Evolutionary conservation across 2,797 vertebrate genomes (phyloP), one percentile per base, ranked within the genome.

Genomic region (Prunella strophiata): DNA sequence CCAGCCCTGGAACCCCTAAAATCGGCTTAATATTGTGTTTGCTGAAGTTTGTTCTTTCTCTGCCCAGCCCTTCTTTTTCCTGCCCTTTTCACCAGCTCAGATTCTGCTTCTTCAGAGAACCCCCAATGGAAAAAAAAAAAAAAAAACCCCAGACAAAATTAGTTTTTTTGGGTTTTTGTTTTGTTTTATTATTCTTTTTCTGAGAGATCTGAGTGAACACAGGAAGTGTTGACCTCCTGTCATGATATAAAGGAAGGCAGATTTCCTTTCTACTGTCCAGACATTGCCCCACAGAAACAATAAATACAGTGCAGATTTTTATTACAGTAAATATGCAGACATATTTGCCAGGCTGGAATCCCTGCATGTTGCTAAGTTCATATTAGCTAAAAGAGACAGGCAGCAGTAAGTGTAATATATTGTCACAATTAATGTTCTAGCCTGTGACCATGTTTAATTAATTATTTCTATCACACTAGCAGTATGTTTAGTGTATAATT

Each of bases 401-500:
- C 62, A 90, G 52, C 45, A 82, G 70, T 84, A 90, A 94, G 83
- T 54, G 62, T 93, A 93, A 90, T 90, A 67, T 92, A 93, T 79
- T 84, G 74, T 93, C 78, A 93, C 59, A 88, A 88, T 90, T 90
- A 90, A 91, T 87, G 94, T 92, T 90, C 55, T 88, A 85, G 77
- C 52, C 67, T 96, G 91, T 86, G 94, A 90, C 63, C 67, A 59
- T 76, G 82, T 91, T 96, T 96, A 94, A 93, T 94, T 96, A 92
- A 85, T 96, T 94, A 95, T 93, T 95, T 97, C 91, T 90, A 82
- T 79, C 85, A 59, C 40, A 27, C 89, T 73, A 92, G 67, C 76
- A 86, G 85, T 94, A 38, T 96, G 91, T 94, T 95, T 93, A 76
- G 85, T 94, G 80, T 87, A 88, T 86, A 93, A 93, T 91, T 95